Conservation (phyloP, 2,888 invertebrate species). For the Patella depressa region DNA sequence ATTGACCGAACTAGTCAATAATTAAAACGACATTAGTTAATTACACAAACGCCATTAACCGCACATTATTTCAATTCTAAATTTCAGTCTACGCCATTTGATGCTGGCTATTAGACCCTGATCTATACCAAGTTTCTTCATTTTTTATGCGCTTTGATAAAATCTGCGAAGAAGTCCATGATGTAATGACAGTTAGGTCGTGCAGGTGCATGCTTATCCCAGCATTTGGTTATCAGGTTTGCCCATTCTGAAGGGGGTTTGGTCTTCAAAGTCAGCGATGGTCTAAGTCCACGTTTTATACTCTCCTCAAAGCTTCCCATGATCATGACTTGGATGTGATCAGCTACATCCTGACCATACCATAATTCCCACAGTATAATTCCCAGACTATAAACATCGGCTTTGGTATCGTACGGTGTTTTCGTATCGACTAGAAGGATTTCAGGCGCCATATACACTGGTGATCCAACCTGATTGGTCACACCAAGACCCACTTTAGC, state of each 20-base stretch:
- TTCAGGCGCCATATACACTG: slow-evolving; percentile 65
- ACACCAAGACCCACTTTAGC: slow-evolving; percentile 54
- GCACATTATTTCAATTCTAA: no score
- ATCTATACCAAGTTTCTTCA: neutral
- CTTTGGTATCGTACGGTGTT: slow-evolving; percentile 47
- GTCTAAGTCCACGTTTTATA: slow-evolving; percentile 49
- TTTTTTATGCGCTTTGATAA: slow-evolving; percentile 12
- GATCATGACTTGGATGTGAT: slow-evolving; percentile 48
- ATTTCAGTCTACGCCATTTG: no score
- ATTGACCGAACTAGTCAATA: no score
- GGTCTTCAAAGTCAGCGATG: slow-evolving; percentile 43
- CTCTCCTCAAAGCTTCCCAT: slow-evolving; percentile 46
- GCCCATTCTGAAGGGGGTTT: slow-evolving; percentile 49
- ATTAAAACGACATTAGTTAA: no score
- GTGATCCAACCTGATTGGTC: slow-evolving; percentile 56
- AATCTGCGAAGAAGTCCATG: slow-evolving; percentile 26
- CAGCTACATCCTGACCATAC: slow-evolving; percentile 57
- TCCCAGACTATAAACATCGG: slow-evolving; percentile 57
- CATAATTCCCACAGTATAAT: slow-evolving; percentile 62
- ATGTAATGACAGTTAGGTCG: slow-evolving; percentile 33
- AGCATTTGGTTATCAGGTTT: slow-evolving; percentile 43
- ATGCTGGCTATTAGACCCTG: no score
- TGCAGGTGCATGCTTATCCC: slow-evolving; percentile 44
- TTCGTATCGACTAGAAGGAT: slow-evolving; percentile 46
- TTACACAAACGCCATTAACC: no score